Base-by-base conservation (phyloP, 2,888 invertebrate species). In the Athalia rosae region DNA sequence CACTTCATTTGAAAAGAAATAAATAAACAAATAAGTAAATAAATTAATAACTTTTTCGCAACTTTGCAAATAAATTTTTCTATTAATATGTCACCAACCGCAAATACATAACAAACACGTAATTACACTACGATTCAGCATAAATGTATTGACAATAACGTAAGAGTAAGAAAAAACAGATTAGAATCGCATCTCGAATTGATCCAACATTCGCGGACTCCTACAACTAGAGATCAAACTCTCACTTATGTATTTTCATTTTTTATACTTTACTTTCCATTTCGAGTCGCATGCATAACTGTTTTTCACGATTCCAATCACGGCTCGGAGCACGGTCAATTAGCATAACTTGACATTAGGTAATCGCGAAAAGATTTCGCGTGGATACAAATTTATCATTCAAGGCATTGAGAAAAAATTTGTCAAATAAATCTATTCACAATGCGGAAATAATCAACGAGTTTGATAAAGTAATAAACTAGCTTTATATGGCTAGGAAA, bases 201-300 rank as follows among this genome's bases (percentile, higher is more conserved):
- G 11, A 13, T 28, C 15, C 28, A 28, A 50, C 9, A 48, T 28
- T 11, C 47, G 13, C 43, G 15, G 9, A 11, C 50, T 41, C n/a
- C 5, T 67, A 41, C 11, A 43, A 11, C 53, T 43, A 58, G 58
- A 58, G 28, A 28, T 50, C 50, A 71, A 71, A 71, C 71, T 71
- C 71, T 71, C 71, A 71, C 71, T 15, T 71, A 50, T 28, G 2
- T 28, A 28, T 28, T 28, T 28, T 28, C 0, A 28, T 28, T n/a
- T n/a, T n/a, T n/a, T n/a, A n/a, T 50, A 58, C 71, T 71, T 58
- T 13, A 58, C 71, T 71, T 71, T 71, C 71, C 71, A 71, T 28
- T 28, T 28, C 28, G 28, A 48, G 28, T 61, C 61, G 13, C 61
- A 61, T 28, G 61, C 28, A 28, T 28, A 28, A 28, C 28, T 28